Conservation (phyloP, 2,797 vertebrate genomes). For the Taenioides sp. region DNA sequence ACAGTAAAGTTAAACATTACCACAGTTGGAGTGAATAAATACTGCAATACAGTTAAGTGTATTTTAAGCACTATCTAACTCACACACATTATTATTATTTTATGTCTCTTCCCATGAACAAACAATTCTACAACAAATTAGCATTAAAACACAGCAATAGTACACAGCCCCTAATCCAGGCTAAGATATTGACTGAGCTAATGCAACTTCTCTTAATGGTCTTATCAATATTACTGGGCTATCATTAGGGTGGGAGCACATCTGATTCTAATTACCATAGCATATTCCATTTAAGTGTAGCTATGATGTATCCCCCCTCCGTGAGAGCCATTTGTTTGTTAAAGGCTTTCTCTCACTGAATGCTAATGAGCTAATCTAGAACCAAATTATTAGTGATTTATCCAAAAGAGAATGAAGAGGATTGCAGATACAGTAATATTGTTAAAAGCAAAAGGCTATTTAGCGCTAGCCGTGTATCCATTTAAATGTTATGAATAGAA, state of each 20-base stretch:
- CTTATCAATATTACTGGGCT: conserved; percentile 11
- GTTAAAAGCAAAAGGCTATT: conserved; percentile 8
- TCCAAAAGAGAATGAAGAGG: background rate
- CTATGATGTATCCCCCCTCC: conserved; percentile 4
- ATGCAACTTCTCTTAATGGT: conserved; percentile 4
- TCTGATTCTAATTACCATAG: conserved; percentile 6
- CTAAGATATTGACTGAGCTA: background rate
- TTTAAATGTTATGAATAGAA: background rate
- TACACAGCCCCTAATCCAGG: background rate
- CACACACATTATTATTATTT: too few relatives aligned
- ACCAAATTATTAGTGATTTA: conserved; percentile 6
- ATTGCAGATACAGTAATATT: background rate
- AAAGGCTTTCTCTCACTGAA: background rate
- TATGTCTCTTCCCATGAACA: background rate
- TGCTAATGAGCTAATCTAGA: conserved; percentile 11
- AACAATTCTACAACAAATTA: background rate
- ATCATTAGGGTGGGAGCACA: background rate
- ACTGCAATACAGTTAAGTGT: too few relatives aligned
- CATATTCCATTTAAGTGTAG: conserved; percentile 9
- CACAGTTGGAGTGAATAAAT: too few relatives aligned
- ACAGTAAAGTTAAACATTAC: too few relatives aligned
- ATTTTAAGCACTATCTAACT: too few relatives aligned
- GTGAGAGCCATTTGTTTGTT: conserved; percentile 1
- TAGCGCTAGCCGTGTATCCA: background rate
- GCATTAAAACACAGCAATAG: background rate